Evolutionary conservation across 2,888 invertebrate genomes (phyloP), one percentile per base, ranked within the genome.

Genomic region (Harpalus rubripes): DNA sequence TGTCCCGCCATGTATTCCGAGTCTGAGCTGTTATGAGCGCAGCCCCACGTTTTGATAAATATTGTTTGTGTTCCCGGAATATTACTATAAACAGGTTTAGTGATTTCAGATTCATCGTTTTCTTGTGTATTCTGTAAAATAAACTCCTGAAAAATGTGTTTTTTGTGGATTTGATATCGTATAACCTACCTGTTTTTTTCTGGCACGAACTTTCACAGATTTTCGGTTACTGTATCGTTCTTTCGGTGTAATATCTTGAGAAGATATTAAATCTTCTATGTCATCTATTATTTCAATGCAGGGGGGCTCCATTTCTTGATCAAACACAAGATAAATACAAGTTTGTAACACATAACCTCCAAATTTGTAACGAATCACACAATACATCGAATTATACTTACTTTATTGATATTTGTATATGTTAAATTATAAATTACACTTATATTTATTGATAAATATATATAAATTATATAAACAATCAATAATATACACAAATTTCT

Each of bases 1-100:
- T 98, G 95, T 0, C 99, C 99, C 0, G 98, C 98, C 99, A 99
- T 99, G 90, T 99, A 99, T 92, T 99, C 99, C 0, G 98, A 96
- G 91, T 99, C 99, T 0, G 98, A 98, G 90, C 95, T 98, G 91
- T 99, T 99, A 92, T 99, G 99, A 0, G 98, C 96, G 91, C 99
- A 99, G 4, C 99, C 99, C 99, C 98, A 99, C 85, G 98, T 99
- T 91, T 98, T 98, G 0, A 98, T 94, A 88, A 95, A 98, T 68
- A 98, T 94, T 65, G 93, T 95, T 91, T 96, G 95, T 0, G 96
- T 96, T 0, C 98, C 97, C 89, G 93, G 92, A 88, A 94, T 91
- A 85, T 91, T 90, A 72, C 79, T 84, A 18, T 81, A 72, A 0
- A 63, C 56, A 68, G 76, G 44, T 56, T 85, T 84, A 63, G 79